Evolutionary conservation across 23 tunicate species (phyloP), one percentile per base, ranked within the genome.

Genomic region (Aplidium turbinatum): DNA sequence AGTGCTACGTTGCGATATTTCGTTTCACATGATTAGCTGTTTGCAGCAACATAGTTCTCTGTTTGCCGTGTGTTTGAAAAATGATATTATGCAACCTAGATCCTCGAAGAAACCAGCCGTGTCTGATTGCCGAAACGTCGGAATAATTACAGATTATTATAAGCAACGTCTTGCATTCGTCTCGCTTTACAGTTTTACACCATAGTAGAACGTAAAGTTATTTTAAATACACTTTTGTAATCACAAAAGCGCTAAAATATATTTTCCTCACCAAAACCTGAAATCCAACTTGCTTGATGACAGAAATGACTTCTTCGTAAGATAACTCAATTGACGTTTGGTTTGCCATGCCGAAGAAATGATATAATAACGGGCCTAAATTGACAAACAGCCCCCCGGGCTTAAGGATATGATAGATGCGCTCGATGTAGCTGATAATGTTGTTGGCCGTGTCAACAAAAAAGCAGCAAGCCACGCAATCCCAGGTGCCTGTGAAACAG

Each of bases 301-400:
- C 78, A 3, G 66, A 71, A 33, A 84, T 2, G 28, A 89, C 79
- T 65, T 94, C 90, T 58, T 94, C 95, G 33, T 72, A 94, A 2
- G 90, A 82, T 31, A 94, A 72, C 63, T 94, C 99, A 33, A 94
- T 69, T 2, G 89, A 81, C 5, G 79, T 34, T 65, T 94, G 95
- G 26, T 82, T 73, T 1, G 82, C 66, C 81, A 87, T 78, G 55
- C 91, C 85, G 36, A 67, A 75, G 56, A 82, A 94, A 57, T 94
- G 99, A 51, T 94, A 94, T 1, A 94, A 58, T 34, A 94, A 68
- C 0, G 99, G 99, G 16, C 99, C 99, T 13, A 86, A 55, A 47
- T 94, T 94, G 23, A 94, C 90, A 87, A 83, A 82, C 7, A 87
- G n/a, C 19, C 99, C 99, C 5, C 99, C 99, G 21, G 99, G 95